phyloP scores from a whole-genome alignment of 2,797 vertebrate genomes.

The Naso thynnoides region DNA sequence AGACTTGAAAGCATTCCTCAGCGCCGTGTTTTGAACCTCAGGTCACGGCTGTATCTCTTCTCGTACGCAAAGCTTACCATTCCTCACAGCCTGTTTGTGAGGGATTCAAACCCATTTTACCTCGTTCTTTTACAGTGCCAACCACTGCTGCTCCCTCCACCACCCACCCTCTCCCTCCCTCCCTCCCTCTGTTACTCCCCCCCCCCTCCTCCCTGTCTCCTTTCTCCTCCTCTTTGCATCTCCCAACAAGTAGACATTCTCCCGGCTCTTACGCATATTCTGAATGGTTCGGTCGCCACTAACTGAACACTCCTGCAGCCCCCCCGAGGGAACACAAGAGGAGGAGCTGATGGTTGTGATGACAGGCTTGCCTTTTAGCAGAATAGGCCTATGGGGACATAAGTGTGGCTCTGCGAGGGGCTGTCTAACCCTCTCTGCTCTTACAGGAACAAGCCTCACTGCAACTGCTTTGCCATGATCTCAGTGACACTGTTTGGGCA shows the following conservation, averaged over 20 bases:
- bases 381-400: slow-evolving; percentile 79
- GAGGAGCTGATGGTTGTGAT: slow-evolving; percentile 81
- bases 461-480: slow-evolving; percentile 67
- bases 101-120: slow-evolving; percentile 62
- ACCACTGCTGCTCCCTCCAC: slow-evolving; percentile 45
- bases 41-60: slow-evolving; percentile 43
- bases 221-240: slow-evolving; percentile 78
- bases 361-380: slow-evolving; percentile 80
- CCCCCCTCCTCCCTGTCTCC: slow-evolving; percentile 36
- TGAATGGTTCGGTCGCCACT: slow-evolving; percentile 85
- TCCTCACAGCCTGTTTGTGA: slow-evolving; percentile 70
- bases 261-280: slow-evolving; percentile 76
- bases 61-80: slow-evolving; percentile 42
- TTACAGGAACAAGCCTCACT: slow-evolving; percentile 45
- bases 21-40: slow-evolving; percentile 33
- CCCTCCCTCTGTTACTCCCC: slow-evolving; percentile 42
- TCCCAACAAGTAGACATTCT: slow-evolving; percentile 76
- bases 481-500: slow-evolving; percentile 60
- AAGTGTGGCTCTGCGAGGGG: slow-evolving; percentile 67
- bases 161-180: neutral
- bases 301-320: slow-evolving; percentile 82
- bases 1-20: slow-evolving; percentile 64
- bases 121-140: slow-evolving; percentile 70
- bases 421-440: slow-evolving; percentile 45
- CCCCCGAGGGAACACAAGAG: slow-evolving; percentile 73